Percentiles rank a stretch among this genome's conserved stretches.
Evolutionary conservation across 64 coral and sea anemone species (phyloP).

Genomic region (Pocillopora verrucosa): DNA sequence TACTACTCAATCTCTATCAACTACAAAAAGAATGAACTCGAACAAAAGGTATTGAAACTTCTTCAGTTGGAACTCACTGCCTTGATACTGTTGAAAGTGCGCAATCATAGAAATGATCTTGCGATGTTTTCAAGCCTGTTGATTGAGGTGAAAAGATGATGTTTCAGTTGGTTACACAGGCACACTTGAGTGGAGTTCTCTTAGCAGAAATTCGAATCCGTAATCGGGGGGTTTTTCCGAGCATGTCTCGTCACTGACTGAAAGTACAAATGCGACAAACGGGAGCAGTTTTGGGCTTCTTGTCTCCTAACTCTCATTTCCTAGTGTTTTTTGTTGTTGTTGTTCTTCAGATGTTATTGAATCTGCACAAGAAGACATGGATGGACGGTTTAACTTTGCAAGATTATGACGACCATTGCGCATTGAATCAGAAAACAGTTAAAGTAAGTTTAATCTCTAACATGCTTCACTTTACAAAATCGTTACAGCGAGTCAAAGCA

Average conservation of each 20-base stretch:
- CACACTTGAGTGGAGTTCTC: too few relatives aligned
- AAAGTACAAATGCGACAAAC: too few relatives aligned
- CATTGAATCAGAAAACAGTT: slow-evolving; percentile 79
- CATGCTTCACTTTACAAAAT: neutral
- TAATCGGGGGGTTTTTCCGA: too few relatives aligned
- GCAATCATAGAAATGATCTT: too few relatives aligned
- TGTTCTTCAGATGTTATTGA: slow-evolving; percentile 86
- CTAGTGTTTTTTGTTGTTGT: neutral
- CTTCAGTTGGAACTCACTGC: neutral
- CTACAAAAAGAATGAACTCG: slow-evolving; percentile 96
- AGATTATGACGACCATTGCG: slow-evolving; percentile 86
- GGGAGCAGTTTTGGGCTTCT: too few relatives aligned
- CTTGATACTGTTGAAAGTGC: too few relatives aligned
- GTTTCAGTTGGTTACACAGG: too few relatives aligned
- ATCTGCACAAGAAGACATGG: slow-evolving; percentile 98
- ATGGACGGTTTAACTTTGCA: slow-evolving; percentile 97
- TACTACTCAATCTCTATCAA: slow-evolving; percentile 99
- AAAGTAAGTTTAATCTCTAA: slow-evolving; percentile 28
- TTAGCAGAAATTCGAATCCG: too few relatives aligned
- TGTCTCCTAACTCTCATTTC: neutral
- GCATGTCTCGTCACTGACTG: too few relatives aligned
- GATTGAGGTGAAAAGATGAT: too few relatives aligned
- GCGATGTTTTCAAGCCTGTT: too few relatives aligned
- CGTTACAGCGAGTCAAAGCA: neutral
- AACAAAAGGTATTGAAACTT: slow-evolving; percentile 78